Percentiles rank a stretch among this genome's conserved stretches.
Evolutionary conservation across 2,888 invertebrate species (phyloP).

Genomic region (Saturnia japonica): DNA sequence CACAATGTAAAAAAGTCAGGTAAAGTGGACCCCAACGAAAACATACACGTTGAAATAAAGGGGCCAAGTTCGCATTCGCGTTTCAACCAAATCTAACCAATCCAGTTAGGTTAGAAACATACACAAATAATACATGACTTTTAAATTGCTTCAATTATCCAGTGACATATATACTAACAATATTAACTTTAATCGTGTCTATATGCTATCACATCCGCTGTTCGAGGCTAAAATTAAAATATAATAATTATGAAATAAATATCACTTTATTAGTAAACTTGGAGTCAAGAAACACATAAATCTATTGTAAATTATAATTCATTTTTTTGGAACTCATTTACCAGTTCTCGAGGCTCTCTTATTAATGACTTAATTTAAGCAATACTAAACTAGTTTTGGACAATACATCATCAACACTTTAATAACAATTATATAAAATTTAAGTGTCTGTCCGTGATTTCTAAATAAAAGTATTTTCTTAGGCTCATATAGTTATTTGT

Average conservation of each 20-base stretch:
- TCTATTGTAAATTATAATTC: constrained; percentile 4
- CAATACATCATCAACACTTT: neutral
- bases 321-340: constrained; percentile 9
- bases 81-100: too few relatives aligned
- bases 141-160: too few relatives aligned
- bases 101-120: too few relatives aligned
- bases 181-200: neutral
- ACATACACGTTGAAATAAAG: too few relatives aligned
- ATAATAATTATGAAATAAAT: neutral
- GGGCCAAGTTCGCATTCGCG: too few relatives aligned
- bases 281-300: constrained; percentile 4
- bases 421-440: neutral
- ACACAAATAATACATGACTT: too few relatives aligned
- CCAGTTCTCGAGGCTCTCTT: neutral
- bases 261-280: neutral
- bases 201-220: neutral
- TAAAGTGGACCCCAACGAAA: too few relatives aligned
- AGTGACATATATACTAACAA: too few relatives aligned
- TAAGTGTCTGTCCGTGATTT: neutral
- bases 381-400: constrained; percentile 5
- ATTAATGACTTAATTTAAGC: constrained; percentile 13
- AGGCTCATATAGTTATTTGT: neutral
- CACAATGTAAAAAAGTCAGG: too few relatives aligned
- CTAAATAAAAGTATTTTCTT: neutral
- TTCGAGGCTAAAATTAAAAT: neutral